Percentiles rank a stretch among this genome's conserved stretches.
phyloP scores from a whole-genome alignment of 2,888 invertebrate genomes.

The Xestia ashworthii region DNA sequence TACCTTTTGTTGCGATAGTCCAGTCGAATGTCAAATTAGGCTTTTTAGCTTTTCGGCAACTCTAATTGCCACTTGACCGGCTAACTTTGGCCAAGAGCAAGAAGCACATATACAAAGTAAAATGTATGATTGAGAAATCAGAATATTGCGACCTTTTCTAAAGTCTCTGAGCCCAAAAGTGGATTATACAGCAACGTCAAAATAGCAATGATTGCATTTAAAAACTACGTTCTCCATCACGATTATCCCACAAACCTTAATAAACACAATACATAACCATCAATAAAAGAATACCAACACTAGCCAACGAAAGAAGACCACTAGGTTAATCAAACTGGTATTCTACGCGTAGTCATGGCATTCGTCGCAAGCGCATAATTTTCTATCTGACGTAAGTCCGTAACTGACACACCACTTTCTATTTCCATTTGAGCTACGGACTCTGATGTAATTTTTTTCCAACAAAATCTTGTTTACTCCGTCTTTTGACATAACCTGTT shows the following conservation, averaged over 20 bases:
- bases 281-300: conserved; percentile 11
- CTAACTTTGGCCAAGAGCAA: background rate
- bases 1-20: conserved; percentile 21
- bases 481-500: conserved; percentile 52
- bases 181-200: background rate
- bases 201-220: background rate
- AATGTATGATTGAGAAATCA: background rate
- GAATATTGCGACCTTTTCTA: background rate
- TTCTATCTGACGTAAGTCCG: conserved; percentile 71
- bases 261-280: conserved; percentile 19
- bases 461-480: conserved; percentile 56
- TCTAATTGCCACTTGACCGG: conserved; percentile 1
- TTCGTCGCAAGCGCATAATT: conserved; percentile 72
- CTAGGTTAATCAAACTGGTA: conserved; percentile 64
- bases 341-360: conserved; percentile 64
- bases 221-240: conserved; percentile 10
- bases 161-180: background rate
- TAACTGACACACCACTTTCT: conserved; percentile 71
- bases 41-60: conserved; percentile 10
- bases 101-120: background rate
- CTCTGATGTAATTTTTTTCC: conserved; percentile 63
- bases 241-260: conserved; percentile 17
- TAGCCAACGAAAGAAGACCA: conserved; percentile 35
- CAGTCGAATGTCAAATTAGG: background rate
- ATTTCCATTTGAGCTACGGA: conserved; percentile 64